Base-by-base conservation (phyloP, 92 coral and sea anemone genomes). In the Porites divaricata region DNA sequence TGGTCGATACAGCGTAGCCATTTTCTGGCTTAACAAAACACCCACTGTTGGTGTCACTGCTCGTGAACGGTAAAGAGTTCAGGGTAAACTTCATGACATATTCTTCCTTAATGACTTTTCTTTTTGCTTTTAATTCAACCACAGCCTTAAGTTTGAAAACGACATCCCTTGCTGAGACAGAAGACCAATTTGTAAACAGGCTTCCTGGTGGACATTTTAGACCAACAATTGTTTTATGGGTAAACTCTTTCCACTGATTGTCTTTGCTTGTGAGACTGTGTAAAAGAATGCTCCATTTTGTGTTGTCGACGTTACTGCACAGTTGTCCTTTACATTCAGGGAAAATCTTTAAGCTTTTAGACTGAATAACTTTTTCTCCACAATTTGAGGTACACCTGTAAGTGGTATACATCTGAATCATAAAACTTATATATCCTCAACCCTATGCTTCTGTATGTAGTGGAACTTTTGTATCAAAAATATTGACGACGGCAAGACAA, bases 1-100 rank as follows among this genome's bases (percentile, higher is more conserved):
- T 72, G 21, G 93, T 94, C 10, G 84, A 74, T 64, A 89, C 72
- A 0, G 95, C 98, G 57, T 83, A 87, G 10, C 98, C 98, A 35
- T 57, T 63, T 8, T 9, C 24, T n/a, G 98, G 98, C 4, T 78
- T 53, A 2, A 78, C 79, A 22, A 56, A 48, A 68, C 95, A 89
- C 0, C 90, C 90, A 45, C 54, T 26, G 50, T 16, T 54, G 24
- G 9, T 54, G 52, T 63, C n/a, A 4, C 25, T 41, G 4, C 35
- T 28, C 25, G 9, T 52, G 21, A 50, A 49, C 20, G 87, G 87
- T 4, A 35, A 22, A 14, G 87, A 83, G 49, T 83, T 83, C 25
- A 73, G 22, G 6, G 19, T 7, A 25, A 83, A 4, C 6, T 52
- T 9, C 9, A 59, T 51, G 9, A 63, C 20, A 41, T 64, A 14